Percentiles rank a stretch among this genome's conserved stretches.
phyloP scores from a whole-genome alignment of 30 jellyfish, hydroid and myxozoan genomes.

The Haliclystus octoradiatus region DNA sequence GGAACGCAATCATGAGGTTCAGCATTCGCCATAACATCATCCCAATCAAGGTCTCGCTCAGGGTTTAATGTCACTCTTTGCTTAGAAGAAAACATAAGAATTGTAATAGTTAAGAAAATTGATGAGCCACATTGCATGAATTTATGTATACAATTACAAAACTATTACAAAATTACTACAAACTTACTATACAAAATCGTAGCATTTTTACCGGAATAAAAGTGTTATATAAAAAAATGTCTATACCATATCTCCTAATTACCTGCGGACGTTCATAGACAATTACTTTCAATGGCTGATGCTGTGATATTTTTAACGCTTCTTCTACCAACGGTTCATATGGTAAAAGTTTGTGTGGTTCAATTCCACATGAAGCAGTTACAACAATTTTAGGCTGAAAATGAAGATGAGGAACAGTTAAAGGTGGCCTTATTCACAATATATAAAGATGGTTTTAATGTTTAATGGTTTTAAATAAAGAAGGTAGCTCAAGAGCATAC shows the following conservation, averaged over 20 bases:
- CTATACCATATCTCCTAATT: no score
- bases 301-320: conserved; percentile 44
- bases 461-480: no score
- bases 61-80: conserved; percentile 14
- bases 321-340: conserved; percentile 80
- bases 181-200: background rate
- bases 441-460: no score
- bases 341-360: conserved; percentile 74
- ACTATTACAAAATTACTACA: background rate
- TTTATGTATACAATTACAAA: background rate
- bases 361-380: conserved; percentile 97
- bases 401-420: no score
- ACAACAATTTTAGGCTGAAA: conserved; percentile 89
- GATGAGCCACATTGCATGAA: no score
- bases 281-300: conserved; percentile 61
- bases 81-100: conserved; percentile 1
- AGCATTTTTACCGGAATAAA: no score
- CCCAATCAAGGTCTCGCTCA: conserved; percentile 70
- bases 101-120: no score
- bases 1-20: conserved; percentile 88
- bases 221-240: no score
- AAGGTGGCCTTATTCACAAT: no score
- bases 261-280: conserved; percentile 89
- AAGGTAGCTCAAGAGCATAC: no score
- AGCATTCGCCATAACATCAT: conserved; percentile 71